Evolutionary conservation across 2,797 vertebrate species (phyloP).

Genomic region (Philypnodon macrostomus): DNA sequence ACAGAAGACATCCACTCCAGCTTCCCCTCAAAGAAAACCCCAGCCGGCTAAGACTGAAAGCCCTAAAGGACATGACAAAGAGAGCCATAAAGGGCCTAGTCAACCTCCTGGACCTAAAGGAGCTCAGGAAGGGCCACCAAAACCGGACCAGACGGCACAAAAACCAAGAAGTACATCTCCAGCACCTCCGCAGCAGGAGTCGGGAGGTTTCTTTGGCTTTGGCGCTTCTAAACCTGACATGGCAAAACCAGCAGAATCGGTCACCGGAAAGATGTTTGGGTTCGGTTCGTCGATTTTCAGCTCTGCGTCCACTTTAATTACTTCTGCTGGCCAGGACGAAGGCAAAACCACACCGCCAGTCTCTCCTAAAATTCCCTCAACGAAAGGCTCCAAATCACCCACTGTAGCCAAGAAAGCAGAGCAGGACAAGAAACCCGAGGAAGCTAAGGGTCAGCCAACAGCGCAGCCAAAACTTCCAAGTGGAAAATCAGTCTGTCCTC

Average conservation of each 20-base stretch:
- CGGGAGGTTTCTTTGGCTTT: constrained; percentile 55
- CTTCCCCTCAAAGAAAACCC: constrained; percentile 56
- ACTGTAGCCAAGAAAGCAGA: constrained; percentile 42
- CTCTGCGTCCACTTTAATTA: constrained; percentile 90
- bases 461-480: constrained; percentile 54
- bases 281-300: constrained; percentile 93
- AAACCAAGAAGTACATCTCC: constrained; percentile 55
- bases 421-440: constrained; percentile 50
- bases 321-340: constrained; percentile 78
- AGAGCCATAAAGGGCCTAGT: constrained; percentile 38
- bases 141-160: constrained; percentile 41
- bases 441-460: constrained; percentile 33
- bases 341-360: constrained; percentile 65
- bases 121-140: constrained; percentile 52
- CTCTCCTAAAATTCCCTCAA: constrained; percentile 62
- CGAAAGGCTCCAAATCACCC: constrained; percentile 55
- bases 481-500: constrained; percentile 77
- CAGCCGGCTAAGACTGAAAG: constrained; percentile 64
- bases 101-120: constrained; percentile 65
- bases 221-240: constrained; percentile 70
- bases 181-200: constrained; percentile 42
- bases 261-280: constrained; percentile 90
- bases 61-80: constrained; percentile 54
- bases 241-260: constrained; percentile 82
- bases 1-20: constrained; percentile 57